These are phyloP conservation scores for Drosophila malerkotliana DNA, from an alignment of 1,140 invertebrate genomes.

Conservation along the genomic window DNA sequence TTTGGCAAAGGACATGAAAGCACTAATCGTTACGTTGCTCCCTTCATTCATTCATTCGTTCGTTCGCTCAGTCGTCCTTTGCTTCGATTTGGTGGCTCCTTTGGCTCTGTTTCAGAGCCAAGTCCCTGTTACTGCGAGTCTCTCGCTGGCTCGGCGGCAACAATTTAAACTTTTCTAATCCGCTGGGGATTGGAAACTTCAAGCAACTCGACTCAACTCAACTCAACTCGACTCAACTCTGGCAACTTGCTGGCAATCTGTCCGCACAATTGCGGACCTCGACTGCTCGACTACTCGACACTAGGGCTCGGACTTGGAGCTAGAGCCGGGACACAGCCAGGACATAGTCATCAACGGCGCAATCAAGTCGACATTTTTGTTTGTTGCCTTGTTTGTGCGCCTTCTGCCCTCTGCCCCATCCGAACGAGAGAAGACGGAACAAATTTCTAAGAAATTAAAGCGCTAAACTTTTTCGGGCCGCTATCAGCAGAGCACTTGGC, in stretches of 20 bases:
- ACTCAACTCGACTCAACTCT: conserved; percentile 24
- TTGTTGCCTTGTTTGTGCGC: conserved; percentile 72
- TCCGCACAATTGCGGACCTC: conserved; percentile 70
- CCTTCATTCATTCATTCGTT: conserved; percentile 70
- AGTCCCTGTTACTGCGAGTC: conserved; percentile 1
- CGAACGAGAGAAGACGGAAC: conserved; percentile 32
- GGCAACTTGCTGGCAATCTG: conserved; percentile 70
- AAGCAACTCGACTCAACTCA: conserved; percentile 52
- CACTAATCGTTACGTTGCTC: conserved; percentile 83
- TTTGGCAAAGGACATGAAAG: conserved; percentile 83
- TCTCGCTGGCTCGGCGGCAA: conserved; percentile 63
- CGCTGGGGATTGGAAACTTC: conserved; percentile 81
- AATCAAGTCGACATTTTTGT: conserved; percentile 82
- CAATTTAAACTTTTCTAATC: conserved; percentile 83
- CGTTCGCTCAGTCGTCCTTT: conserved; percentile 33
- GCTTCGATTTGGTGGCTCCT: conserved; percentile 65
- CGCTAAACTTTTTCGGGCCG: conserved; percentile 74
- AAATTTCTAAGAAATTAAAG: conserved; percentile 82
- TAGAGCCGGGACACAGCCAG: conserved; percentile 7
- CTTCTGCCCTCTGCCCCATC: neutral
- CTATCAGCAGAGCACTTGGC: conserved; percentile 78
- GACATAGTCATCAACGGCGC: conserved; percentile 68
- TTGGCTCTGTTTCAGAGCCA: neutral
- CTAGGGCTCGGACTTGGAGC: conserved; percentile 1
- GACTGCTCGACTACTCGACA: conserved; percentile 6